Percentiles rank a stretch among this genome's conserved stretches.
Evolutionary conservation across 2,113 vertebrate species (phyloP).

Genomic region (Pantherophis guttatus): DNA sequence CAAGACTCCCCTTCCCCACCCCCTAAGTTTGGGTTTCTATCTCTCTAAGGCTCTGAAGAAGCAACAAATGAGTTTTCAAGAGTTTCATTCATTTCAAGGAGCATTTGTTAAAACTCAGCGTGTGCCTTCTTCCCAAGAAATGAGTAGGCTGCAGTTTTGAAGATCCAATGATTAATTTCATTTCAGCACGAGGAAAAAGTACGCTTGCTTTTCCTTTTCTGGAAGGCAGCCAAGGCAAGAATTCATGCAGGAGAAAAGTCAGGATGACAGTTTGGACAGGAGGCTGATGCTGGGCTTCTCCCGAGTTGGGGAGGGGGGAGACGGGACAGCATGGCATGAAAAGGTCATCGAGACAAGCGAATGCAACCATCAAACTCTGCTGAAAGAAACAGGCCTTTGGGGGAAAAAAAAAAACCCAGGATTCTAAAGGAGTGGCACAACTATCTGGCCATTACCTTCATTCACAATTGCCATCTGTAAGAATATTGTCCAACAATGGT

Average conservation of each 20-base stretch:
- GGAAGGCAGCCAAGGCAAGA: neutral
- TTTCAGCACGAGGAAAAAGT: neutral
- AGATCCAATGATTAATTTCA: conserved; percentile 3
- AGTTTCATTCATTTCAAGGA: neutral
- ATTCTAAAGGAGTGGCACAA: neutral
- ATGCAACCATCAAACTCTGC: neutral
- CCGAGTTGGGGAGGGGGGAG: neutral
- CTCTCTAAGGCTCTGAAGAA: neutral
- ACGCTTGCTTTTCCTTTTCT: neutral
- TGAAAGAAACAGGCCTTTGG: neutral
- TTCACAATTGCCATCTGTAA: neutral
- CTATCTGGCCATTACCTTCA: neutral
- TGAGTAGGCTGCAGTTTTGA: neutral
- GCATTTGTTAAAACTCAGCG: neutral
- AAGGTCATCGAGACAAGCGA: neutral
- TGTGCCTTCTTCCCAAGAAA: neutral
- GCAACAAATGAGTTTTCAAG: neutral
- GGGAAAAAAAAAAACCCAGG: neutral
- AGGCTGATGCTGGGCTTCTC: neutral
- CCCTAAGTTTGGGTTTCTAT: neutral
- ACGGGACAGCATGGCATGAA: neutral
- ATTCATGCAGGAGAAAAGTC: conserved; percentile 29
- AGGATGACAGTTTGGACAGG: conserved; percentile 9
- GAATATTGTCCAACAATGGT: neutral
- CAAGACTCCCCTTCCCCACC: neutral